Percentiles rank a stretch among this genome's conserved stretches.
Evolutionary conservation across 2,113 vertebrate genomes (phyloP).

Genomic region (Hylia prasina): DNA sequence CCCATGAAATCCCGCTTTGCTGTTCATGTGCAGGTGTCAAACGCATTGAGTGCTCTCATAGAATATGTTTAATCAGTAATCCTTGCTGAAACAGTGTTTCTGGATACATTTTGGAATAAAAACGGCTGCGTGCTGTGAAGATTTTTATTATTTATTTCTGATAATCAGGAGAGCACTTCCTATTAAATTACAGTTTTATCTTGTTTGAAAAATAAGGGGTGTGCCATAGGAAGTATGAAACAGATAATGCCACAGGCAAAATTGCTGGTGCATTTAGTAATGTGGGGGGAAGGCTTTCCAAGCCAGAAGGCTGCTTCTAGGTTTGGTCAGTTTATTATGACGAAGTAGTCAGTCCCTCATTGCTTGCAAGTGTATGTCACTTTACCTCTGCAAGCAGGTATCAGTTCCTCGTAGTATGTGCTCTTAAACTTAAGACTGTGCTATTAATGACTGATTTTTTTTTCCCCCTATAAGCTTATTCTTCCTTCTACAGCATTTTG

Average conservation of each 20-base stretch:
- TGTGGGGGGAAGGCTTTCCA: background rate
- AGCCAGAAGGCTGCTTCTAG: background rate
- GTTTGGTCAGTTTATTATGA: background rate
- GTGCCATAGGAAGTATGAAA: background rate
- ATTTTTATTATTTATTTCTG: background rate
- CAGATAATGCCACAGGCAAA: background rate
- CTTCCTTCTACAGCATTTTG: background rate
- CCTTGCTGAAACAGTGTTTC: background rate
- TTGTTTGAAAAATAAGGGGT: background rate
- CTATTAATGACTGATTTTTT: background rate
- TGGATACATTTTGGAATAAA: background rate
- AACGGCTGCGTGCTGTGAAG: background rate
- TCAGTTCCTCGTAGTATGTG: rapidly evolving
- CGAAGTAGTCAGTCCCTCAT: background rate
- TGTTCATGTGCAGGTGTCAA: background rate
- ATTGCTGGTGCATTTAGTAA: background rate
- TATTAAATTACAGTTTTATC: background rate
- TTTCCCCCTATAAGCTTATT: background rate
- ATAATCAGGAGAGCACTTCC: background rate
- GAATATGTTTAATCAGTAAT: background rate
- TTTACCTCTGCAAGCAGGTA: background rate
- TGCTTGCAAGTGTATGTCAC: background rate
- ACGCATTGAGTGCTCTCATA: background rate
- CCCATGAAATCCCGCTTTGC: background rate
- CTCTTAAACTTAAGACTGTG: background rate